Conservation (phyloP, 30 jellyfish, hydroid and myxozoan species). For the Pelagia noctiluca region DNA sequence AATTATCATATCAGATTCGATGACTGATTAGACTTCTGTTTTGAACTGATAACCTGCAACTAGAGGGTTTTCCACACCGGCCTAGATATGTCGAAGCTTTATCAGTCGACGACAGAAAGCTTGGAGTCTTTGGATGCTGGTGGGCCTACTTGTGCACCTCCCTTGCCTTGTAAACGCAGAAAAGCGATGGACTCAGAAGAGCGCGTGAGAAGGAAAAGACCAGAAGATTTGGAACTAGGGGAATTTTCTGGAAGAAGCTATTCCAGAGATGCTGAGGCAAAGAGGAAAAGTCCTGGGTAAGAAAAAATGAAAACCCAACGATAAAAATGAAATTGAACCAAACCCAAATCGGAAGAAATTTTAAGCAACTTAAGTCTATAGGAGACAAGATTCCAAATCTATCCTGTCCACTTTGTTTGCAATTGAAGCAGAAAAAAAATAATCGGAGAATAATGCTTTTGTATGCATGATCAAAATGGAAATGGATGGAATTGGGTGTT, state of each 20-base stretch:
- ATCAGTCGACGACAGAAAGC: conserved; percentile 79
- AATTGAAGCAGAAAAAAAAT: no score
- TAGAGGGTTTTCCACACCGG: neutral
- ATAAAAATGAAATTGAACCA: no score
- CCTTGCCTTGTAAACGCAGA: conserved; percentile 67
- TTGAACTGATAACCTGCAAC: neutral
- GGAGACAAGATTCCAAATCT: no score
- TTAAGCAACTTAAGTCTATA: no score
- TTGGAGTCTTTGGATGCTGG: conserved; percentile 61
- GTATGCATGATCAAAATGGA: no score
- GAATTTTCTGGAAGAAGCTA: conserved; percentile 15
- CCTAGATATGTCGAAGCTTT: conserved; percentile 56
- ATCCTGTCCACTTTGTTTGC: no score
- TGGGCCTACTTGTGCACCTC: conserved; percentile 85
- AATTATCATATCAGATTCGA: neutral
- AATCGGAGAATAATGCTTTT: no score
- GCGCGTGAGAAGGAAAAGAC: conserved; percentile 2
- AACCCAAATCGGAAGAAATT: no score
- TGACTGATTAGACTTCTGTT: neutral
- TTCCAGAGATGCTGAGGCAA: neutral
- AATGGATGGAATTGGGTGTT: no score
- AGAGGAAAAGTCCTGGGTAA: no score
- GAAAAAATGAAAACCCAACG: no score
- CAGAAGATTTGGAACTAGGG: conserved; percentile 30
- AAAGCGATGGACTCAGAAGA: conserved; percentile 56